Conservation (phyloP, 2,113 vertebrate species). For the Elgaria multicarinata region DNA sequence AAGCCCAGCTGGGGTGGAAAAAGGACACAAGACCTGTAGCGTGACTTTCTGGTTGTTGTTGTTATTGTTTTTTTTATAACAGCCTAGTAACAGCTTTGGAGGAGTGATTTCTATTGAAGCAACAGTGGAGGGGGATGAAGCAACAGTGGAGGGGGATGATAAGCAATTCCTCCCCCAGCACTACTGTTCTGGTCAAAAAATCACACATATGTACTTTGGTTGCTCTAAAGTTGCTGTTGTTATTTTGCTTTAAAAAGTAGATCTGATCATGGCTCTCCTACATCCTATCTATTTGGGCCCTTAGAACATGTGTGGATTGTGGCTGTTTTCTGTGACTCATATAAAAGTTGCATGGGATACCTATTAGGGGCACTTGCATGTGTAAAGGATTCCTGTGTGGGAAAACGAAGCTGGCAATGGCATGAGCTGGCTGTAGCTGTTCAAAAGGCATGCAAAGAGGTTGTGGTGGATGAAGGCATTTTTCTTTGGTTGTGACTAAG, state of each 20-base stretch:
- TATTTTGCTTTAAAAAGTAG: neutral
- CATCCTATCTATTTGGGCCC: neutral
- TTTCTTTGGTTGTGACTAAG: neutral
- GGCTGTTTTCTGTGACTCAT: neutral
- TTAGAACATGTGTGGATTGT: neutral
- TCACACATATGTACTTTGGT: neutral
- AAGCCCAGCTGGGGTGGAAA: neutral
- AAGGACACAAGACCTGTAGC: neutral
- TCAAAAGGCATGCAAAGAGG: neutral
- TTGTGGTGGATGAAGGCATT: neutral
- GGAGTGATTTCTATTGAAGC: neutral
- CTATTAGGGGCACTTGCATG: fast-evolving
- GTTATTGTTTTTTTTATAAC: neutral
- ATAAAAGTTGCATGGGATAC: neutral
- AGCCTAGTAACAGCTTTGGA: neutral
- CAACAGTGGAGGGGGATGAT: neutral
- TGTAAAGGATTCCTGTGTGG: neutral
- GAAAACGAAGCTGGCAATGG: neutral
- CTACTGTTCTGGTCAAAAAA: neutral
- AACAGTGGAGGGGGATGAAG: neutral
- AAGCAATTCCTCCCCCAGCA: neutral
- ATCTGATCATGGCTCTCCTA: neutral
- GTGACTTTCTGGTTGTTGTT: neutral
- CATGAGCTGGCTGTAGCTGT: neutral
- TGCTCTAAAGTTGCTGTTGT: neutral